These are phyloP conservation scores for Hirtodrosophila alboralis DNA, from an alignment of 2,888 invertebrate species.

Conservation along the genomic window DNA sequence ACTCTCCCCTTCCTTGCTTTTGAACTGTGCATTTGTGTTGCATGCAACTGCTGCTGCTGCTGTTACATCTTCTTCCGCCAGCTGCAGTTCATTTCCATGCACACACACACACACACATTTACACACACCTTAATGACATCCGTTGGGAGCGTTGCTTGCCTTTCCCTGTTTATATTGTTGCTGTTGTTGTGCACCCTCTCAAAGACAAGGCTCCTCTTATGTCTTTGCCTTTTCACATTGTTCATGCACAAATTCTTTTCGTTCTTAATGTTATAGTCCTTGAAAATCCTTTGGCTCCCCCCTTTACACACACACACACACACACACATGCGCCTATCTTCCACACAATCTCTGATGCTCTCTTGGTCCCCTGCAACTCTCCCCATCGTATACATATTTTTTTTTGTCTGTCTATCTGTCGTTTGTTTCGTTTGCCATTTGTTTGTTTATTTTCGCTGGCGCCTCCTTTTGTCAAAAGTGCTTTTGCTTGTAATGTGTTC, in stretches of 20 bases:
- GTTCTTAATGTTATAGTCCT: slow-evolving; percentile 72
- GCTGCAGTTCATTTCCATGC: slow-evolving; percentile 70
- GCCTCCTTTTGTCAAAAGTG: slow-evolving; percentile 79
- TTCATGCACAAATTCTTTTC: slow-evolving; percentile 72
- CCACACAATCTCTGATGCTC: slow-evolving; percentile 28
- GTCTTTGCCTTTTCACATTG: slow-evolving; percentile 48
- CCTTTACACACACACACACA: too few species aligned
- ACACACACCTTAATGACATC: slow-evolving; percentile 70
- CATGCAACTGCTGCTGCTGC: slow-evolving; percentile 25
- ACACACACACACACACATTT: slow-evolving; percentile 6
- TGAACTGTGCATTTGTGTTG: slow-evolving; percentile 60
- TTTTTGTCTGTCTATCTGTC: slow-evolving; percentile 45
- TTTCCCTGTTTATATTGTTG: slow-evolving; percentile 43
- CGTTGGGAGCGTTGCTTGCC: slow-evolving; percentile 31
- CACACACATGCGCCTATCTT: slow-evolving; percentile 52
- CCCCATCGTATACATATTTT: slow-evolving; percentile 8
- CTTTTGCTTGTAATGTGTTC: slow-evolving; percentile 80
- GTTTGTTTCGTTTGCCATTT: slow-evolving; percentile 73
- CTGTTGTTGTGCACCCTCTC: slow-evolving; percentile 27
- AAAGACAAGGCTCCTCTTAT: slow-evolving; percentile 44
- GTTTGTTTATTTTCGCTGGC: slow-evolving; percentile 79
- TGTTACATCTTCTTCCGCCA: slow-evolving; percentile 14
- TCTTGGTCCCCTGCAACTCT: neutral
- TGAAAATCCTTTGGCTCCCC: slow-evolving; percentile 70
- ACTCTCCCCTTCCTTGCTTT: slow-evolving; percentile 4